Evolutionary conservation across 2,113 vertebrate species (phyloP).

Genomic region (Periophthalmodon schlosseri): DNA sequence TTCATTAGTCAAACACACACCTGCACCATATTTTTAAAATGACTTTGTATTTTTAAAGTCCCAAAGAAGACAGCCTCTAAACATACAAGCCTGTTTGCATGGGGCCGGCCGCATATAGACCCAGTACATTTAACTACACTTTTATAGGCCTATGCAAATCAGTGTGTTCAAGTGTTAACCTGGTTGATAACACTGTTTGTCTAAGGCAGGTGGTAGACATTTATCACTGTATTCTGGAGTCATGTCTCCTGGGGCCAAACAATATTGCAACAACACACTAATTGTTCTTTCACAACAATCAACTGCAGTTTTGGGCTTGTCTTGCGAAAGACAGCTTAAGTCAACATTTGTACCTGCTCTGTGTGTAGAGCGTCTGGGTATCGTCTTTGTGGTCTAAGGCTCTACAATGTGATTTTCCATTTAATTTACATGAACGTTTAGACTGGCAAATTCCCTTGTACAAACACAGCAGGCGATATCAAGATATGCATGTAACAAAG

Average conservation of each 20-base stretch:
- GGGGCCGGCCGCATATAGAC: background rate
- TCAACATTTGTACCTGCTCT: background rate
- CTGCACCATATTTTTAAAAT: slow-evolving; percentile 1
- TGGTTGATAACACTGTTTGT: slow-evolving; percentile 54
- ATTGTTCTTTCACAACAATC: background rate
- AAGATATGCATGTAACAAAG: slow-evolving; percentile 34
- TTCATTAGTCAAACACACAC: slow-evolving; percentile 14
- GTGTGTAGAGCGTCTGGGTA: slow-evolving; percentile 24
- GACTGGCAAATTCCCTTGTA: slow-evolving; percentile 74
- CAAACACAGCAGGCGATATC: slow-evolving; percentile 61
- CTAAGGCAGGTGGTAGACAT: slow-evolving; percentile 54
- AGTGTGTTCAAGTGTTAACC: slow-evolving; percentile 59
- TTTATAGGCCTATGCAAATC: slow-evolving; percentile 60
- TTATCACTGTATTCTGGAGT: slow-evolving; percentile 33
- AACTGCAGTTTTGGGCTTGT: background rate
- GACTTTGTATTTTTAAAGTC: slow-evolving; percentile 6
- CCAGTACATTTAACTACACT: slow-evolving; percentile 59
- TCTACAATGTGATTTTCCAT: slow-evolving; percentile 71
- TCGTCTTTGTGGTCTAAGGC: slow-evolving; percentile 55
- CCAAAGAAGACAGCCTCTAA: slow-evolving; percentile 17
- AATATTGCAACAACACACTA: slow-evolving; percentile 9
- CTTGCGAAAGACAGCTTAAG: slow-evolving; percentile 10
- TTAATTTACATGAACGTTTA: slow-evolving; percentile 80
- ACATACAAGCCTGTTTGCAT: slow-evolving; percentile 41
- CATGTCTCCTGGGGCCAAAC: slow-evolving; percentile 33